Conservation (phyloP, 1,140 invertebrate genomes). For the Apis cerana region DNA sequence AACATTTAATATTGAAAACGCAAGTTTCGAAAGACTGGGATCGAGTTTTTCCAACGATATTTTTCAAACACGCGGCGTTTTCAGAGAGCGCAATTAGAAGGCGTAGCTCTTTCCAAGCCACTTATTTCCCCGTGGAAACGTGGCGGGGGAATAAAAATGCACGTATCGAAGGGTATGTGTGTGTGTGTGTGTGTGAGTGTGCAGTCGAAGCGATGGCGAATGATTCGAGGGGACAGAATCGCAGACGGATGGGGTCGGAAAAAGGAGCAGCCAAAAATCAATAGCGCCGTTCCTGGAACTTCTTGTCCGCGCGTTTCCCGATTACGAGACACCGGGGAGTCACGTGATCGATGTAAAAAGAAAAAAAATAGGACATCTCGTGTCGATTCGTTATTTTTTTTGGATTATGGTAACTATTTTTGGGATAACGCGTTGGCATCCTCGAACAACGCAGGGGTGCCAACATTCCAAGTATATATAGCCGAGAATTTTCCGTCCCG, state of each 20-base stretch:
- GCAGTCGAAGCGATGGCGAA: constrained; percentile 54
- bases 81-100: constrained; percentile 26
- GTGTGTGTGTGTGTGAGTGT: background rate
- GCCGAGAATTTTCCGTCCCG: no score
- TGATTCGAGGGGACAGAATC: constrained; percentile 62
- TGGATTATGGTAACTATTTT: no score
- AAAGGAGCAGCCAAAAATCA: constrained; percentile 65
- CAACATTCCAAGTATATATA: no score
- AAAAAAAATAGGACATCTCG: no score
- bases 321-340: background rate
- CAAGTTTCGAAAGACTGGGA: background rate
- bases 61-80: background rate
- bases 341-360: no score
- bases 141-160: constrained; percentile 42
- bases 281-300: constrained; percentile 56
- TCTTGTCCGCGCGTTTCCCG: constrained; percentile 17
- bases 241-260: constrained; percentile 57
- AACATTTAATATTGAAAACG: no score
- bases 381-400: no score
- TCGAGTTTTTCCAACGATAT: background rate
- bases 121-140: constrained; percentile 50
- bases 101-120: constrained; percentile 27
- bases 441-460: no score
- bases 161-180: constrained; percentile 20
- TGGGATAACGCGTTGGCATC: no score